Evolutionary conservation across 1,140 invertebrate genomes (phyloP), one percentile per base, ranked within the genome.

Genomic region (Drosophila orosa): DNA sequence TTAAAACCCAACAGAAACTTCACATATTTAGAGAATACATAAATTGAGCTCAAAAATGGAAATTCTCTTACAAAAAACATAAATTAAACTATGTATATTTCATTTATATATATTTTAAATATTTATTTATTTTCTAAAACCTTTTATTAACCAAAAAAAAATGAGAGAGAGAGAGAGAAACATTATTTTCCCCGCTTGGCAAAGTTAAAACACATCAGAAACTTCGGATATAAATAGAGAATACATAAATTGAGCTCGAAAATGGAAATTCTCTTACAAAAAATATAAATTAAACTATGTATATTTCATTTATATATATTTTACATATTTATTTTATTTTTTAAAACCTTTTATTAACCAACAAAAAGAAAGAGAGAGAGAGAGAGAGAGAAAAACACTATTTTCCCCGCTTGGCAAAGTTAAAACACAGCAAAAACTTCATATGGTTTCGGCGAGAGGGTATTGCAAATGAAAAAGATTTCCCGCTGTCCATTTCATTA

Each of bases 401-500:
- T 9, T 22, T n/a, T 25, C 7, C 8, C 5, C n/a, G 17, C 40
- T 6, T 25, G n/a, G 0, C 17, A 54, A n/a, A 25, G 8, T n/a
- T n/a, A 17, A 25, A 9, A 17, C 12, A 5, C 8, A 17, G 19
- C 50, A 37, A 3, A 56, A 13, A 31, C 12, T 29, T 19, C 5
- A n/a, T 17, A 57, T 17, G 19, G 8, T 10, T 55, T 19, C 17
- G 3, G 29, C 7, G 5, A 44, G 5, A 44, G 59, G 35, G 60
- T 42, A 52, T 33, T 40, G 60, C 25, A 29, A 17, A 50, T 63
- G n/a, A 57, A 72, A 68, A 65, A 29, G 63, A 63, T 62, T 78
- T 67, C 37, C 52, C 61, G 71, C 58, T 84, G 80, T 76, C 73
- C 72, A 84, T 84, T 84, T 80, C 78, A 73, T 80, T 80, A 84